Conservation (phyloP, 1,140 invertebrate genomes). For the Panonychus citri region DNA sequence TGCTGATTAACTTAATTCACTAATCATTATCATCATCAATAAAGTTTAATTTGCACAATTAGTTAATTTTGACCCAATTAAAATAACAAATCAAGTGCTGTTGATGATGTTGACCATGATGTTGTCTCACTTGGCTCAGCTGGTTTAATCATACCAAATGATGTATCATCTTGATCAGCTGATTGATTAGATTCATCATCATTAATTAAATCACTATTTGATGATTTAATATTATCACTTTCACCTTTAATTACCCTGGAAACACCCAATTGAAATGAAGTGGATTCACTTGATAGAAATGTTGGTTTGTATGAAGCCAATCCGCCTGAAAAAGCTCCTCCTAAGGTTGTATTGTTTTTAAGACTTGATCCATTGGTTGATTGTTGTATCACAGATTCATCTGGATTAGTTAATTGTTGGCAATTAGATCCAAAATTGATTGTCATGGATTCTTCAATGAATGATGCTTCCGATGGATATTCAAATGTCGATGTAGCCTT, state of each 20-base stretch:
- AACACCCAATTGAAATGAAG: conserved; percentile 36
- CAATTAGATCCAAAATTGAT: too few relatives aligned
- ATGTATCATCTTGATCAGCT: background rate
- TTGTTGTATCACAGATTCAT: too few relatives aligned
- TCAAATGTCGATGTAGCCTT: conserved; percentile 52
- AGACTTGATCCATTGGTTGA: too few relatives aligned
- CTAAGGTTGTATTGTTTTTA: too few relatives aligned
- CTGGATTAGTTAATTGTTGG: too few relatives aligned
- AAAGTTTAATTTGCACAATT: too few relatives aligned
- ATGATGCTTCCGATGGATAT: conserved; percentile 57
- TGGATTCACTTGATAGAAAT: background rate
- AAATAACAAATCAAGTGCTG: conserved; percentile 37
- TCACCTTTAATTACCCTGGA: conserved; percentile 24
- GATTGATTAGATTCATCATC: too few relatives aligned
- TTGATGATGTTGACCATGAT: conserved; percentile 34
- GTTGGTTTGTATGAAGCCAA: conserved; percentile 1
- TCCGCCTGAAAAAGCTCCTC: background rate
- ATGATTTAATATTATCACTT: conserved; percentile 13
- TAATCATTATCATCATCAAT: too few relatives aligned
- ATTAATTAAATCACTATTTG: too few relatives aligned
- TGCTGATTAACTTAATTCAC: too few relatives aligned
- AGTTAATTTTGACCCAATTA: too few relatives aligned
- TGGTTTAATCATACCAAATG: conserved; percentile 31
- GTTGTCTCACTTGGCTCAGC: conserved; percentile 29
- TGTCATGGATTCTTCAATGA: conserved; percentile 25